Base-by-base conservation (phyloP, 2,888 invertebrate genomes). In the Thysanoteuthis rhombus region DNA sequence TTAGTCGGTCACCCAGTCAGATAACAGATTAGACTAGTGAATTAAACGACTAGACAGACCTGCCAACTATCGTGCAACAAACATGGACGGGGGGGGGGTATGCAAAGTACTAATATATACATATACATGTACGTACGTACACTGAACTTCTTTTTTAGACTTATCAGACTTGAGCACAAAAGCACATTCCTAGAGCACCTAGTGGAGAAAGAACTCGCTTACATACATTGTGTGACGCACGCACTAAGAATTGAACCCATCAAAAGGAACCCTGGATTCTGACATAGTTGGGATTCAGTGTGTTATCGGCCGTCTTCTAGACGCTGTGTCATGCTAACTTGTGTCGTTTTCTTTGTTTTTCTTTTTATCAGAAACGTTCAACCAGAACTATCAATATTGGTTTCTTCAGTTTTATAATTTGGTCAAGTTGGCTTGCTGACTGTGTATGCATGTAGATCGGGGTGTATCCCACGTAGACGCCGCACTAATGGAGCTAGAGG, bases 11-110 rank as follows among this genome's bases (percentile, higher is more conserved):
- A 75, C 5, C n/a, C 4, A 19, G 16, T 36, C n/a, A 16, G 6
- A 32, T 12, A 4, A 8, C n/a, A 4, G 0, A 0, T 12, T n/a
- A 16, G 16, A 8, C 16, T 12, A 75, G 12, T 4, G 5, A n/a
- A 75, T 75, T 58, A 10, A n/a, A n/a, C 75, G 16, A 75, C 1
- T 16, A 75, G n/a, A 75, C n/a, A 16, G 1, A 75, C 32, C 28
- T 58, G 16, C 8, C 36, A 75, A 75, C 75, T 36, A 36, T 12
- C n/a, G 10, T 12, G 16, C 36, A 1, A 58, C 8, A 58, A 28
- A 28, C 32, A 42, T 6, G 16, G 58, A 25, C 58, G 28, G 28
- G 25, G 1, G 16, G 42, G n/a, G n/a, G n/a, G 45, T 45, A 45
- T 45, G 1, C 16, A 16, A 75, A n/a, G 32, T 12, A n/a, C 19